Evolutionary conservation across 2,113 vertebrate genomes (phyloP), one percentile per base, ranked within the genome.

Genomic region (Tachysurus vachellii): DNA sequence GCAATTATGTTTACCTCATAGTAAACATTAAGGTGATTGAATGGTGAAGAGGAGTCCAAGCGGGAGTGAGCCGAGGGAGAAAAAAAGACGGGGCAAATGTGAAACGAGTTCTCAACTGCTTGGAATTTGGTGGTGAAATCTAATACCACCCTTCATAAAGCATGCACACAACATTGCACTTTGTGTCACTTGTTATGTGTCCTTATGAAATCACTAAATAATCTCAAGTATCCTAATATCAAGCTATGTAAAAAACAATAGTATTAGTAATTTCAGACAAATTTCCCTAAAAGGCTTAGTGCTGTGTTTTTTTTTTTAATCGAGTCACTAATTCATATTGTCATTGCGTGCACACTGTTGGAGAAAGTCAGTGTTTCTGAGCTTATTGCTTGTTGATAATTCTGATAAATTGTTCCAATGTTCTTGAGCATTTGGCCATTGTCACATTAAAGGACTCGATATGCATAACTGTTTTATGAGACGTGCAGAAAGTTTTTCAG

Each of bases 401-500:
- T 36, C 36, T 93, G 73, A 93, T 91, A 86, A 59, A 47, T 44
- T 84, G 73, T 83, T 87, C 84, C 89, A 4, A 85, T 64, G 88
- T 90, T 62, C 87, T 85, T 84, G 89, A 85, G 73, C 85, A 87
- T 89, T 91, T 66, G 64, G 82, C 81, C 85, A 86, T 86, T 84
- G 89, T 86, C 88, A 88, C 86, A 89, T 91, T 88, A 84, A 91
- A 90, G 89, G 81, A 86, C 87, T 64, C 75, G 6, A 79, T 88
- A 87, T 68, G 64, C 53, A 68, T 88, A 3, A 36, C 28, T 71
- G 80, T 47, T 88, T 64, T 83, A 82, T 91, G 89, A 86, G 23
- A 86, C 92, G 90, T 93, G 91, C 89, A 90, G 91, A 86, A 90
- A 89, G 90, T 80, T 81, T 85, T 85, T 83, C 90, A 91, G 89